phyloP scores from a whole-genome alignment of 92 coral and sea anemone genomes.

The Muricea muricata region DNA sequence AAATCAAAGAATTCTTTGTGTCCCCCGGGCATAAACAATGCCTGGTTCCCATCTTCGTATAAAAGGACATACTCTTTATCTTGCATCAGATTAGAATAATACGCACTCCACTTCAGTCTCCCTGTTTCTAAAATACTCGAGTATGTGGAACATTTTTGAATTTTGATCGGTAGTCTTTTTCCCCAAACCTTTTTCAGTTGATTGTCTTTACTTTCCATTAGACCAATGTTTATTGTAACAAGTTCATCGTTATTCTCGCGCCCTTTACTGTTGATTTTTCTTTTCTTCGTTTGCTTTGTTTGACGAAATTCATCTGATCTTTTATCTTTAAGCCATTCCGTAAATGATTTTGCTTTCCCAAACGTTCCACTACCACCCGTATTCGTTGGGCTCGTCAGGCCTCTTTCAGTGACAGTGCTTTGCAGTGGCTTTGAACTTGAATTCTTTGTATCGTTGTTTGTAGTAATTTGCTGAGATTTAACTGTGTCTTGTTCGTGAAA shows the following conservation, averaged over 20 bases:
- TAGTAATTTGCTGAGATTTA: no score
- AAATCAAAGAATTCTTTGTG: conserved; percentile 13
- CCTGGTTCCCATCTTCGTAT: neutral
- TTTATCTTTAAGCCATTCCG: no score
- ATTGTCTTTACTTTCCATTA: conserved; percentile 5
- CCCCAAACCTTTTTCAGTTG: conserved; percentile 21
- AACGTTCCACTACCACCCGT: no score
- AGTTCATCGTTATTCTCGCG: neutral
- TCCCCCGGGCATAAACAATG: conserved; percentile 24
- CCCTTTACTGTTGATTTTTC: neutral
- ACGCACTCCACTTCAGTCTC: conserved; percentile 3
- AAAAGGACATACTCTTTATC: neutral
- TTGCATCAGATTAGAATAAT: neutral
- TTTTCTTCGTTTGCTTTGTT: neutral
- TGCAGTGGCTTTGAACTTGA: no score
- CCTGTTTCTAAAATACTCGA: neutral
- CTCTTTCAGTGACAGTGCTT: no score
- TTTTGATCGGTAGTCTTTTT: neutral
- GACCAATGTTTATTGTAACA: conserved; percentile 28
- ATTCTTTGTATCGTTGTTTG: no score
- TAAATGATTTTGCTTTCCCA: no score
- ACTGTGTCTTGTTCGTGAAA: no score
- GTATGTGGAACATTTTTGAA: conserved; percentile 23
- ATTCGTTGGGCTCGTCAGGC: no score
- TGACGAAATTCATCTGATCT: no score